Evolutionary conservation across 2,888 invertebrate genomes (phyloP).

Genomic region (Antheraea assamensis): DNA sequence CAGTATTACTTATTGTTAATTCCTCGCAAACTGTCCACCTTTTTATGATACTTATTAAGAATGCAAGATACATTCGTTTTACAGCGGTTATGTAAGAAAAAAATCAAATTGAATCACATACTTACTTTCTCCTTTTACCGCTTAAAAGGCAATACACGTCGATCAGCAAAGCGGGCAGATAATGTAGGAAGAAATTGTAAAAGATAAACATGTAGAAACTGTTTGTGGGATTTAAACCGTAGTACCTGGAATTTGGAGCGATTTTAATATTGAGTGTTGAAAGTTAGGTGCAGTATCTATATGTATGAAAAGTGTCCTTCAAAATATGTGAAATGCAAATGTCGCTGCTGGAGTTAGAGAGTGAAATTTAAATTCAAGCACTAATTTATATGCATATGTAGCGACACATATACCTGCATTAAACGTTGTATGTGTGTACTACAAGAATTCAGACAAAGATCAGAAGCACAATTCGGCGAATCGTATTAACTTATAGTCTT

Average conservation of each 20-base stretch:
- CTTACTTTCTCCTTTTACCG: slow-evolving; percentile 84
- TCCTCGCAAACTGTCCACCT: no score
- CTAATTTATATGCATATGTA: no score
- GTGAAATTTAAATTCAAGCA: no score
- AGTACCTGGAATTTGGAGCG: slow-evolving; percentile 66
- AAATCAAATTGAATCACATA: slow-evolving; percentile 22
- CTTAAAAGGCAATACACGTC: slow-evolving; percentile 79
- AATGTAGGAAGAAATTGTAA: slow-evolving; percentile 85
- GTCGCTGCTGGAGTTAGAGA: background rate
- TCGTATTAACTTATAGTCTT: no score
- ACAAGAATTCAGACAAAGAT: no score
- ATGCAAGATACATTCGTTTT: background rate
- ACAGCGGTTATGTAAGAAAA: background rate
- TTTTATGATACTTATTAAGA: no score
- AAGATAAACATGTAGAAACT: slow-evolving; percentile 82
- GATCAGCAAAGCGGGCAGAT: slow-evolving; percentile 84
- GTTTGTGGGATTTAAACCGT: slow-evolving; percentile 84
- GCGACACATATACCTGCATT: no score
- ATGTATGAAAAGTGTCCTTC: no score
- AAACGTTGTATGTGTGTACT: no score
- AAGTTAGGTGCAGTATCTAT: background rate
- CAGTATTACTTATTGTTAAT: no score
- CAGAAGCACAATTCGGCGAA: no score
- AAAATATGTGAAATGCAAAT: no score
- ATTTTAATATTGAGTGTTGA: background rate